Evolutionary conservation across 1,140 invertebrate species (phyloP).

Genomic region (Leptinotarsa texana): DNA sequence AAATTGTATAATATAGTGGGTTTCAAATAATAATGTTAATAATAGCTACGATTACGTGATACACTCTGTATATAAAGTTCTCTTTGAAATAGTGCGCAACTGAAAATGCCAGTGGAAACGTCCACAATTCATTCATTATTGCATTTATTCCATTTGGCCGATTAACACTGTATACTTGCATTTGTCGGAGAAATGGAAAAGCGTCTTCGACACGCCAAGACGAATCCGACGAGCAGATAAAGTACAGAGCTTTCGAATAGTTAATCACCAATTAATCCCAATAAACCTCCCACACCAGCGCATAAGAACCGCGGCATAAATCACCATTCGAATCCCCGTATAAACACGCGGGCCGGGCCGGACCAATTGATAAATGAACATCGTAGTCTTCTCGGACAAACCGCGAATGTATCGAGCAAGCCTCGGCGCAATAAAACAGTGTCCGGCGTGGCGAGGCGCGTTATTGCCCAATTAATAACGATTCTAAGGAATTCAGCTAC

Average conservation of each 20-base stretch:
- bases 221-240: background rate
- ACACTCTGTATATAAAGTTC: no score
- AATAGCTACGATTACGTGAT: no score
- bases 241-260: constrained; percentile 2
- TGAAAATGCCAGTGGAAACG: no score
- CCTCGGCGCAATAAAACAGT: constrained; percentile 38
- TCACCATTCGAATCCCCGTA: constrained; percentile 2
- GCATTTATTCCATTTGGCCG: no score
- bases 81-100: no score
- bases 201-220: background rate
- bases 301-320: background rate
- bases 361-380: constrained; percentile 39
- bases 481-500: constrained; percentile 49
- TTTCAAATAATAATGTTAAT: no score
- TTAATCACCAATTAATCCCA: constrained; percentile 8
- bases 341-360: background rate
- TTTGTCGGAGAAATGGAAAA: no score
- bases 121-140: no score
- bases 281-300: constrained; percentile 7
- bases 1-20: no score
- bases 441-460: constrained; percentile 32
- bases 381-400: constrained; percentile 40
- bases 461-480: constrained; percentile 54
- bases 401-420: constrained; percentile 37
- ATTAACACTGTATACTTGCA: no score